Conservation (phyloP, 2,797 vertebrate species). For the Gymnothorax javanicus region DNA sequence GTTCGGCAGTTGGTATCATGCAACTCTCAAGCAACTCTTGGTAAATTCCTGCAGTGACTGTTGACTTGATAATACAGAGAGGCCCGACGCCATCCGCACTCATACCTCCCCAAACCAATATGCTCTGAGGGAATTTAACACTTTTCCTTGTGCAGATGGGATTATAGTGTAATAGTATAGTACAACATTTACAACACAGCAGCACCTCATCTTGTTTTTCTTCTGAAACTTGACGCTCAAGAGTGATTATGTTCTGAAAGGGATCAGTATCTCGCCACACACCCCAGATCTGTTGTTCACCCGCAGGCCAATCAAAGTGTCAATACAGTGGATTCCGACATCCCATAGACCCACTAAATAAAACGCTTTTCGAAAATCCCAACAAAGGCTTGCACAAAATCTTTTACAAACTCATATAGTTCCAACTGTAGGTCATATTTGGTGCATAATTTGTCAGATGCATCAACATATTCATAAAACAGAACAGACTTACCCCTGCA, state of each 20-base stretch:
- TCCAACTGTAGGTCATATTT: background rate
- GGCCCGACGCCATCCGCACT: too few species aligned
- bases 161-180: too few species aligned
- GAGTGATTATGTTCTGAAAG: background rate
- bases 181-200: background rate
- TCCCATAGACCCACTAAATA: background rate
- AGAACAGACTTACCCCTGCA: conserved; percentile 24
- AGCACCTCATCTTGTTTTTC: background rate
- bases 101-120: too few species aligned
- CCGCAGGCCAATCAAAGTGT: background rate
- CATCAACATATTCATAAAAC: background rate
- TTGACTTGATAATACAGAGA: too few species aligned
- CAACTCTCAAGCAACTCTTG: too few species aligned
- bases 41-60: too few species aligned
- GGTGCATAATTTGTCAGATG: background rate
- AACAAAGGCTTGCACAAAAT: background rate
- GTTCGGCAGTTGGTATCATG: too few species aligned
- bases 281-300: background rate
- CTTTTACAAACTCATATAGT: background rate
- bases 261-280: background rate
- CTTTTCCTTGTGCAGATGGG: too few species aligned
- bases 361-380: background rate
- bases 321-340: background rate
- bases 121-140: too few species aligned
- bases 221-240: background rate